Percentiles rank a stretch among this genome's conserved stretches.
Conservation (phyloP, 2,888 invertebrate genomes). For the Drosophila nr. medialis region DNA sequence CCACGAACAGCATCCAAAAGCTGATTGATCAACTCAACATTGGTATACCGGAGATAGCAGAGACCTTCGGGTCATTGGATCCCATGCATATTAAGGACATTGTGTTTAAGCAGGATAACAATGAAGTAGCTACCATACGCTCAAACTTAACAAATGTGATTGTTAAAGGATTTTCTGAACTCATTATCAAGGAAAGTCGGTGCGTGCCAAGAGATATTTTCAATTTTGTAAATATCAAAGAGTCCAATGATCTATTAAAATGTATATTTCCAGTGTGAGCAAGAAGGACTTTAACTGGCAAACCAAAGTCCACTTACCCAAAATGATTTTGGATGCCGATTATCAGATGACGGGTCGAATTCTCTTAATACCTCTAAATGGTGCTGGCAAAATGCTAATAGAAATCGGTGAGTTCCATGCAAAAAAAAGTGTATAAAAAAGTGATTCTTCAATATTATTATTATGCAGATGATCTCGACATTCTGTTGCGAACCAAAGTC, state of each 20-base stretch:
- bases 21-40: slow-evolving; percentile 87
- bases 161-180: slow-evolving; percentile 88
- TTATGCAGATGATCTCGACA: slow-evolving; percentile 87
- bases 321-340: slow-evolving; percentile 88
- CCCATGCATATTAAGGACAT: slow-evolving; percentile 88
- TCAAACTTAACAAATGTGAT: slow-evolving; percentile 89
- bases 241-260: neutral
- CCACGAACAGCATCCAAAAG: slow-evolving; percentile 86
- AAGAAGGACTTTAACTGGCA: slow-evolving; percentile 88
- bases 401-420: slow-evolving; percentile 87
- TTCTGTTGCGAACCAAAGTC: slow-evolving; percentile 87
- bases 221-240: neutral
- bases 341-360: slow-evolving; percentile 89
- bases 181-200: slow-evolving; percentile 87
- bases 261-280: slow-evolving; percentile 86
- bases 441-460: neutral
- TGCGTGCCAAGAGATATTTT: slow-evolving; percentile 78
- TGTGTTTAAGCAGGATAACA: slow-evolving; percentile 89
- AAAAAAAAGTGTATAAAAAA: neutral
- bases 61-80: slow-evolving; percentile 87
- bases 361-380: slow-evolving; percentile 88
- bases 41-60: slow-evolving; percentile 77
- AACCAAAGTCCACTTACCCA: slow-evolving; percentile 87
- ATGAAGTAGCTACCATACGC: slow-evolving; percentile 89
- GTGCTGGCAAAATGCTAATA: slow-evolving; percentile 89